Evolutionary conservation across 2,797 vertebrate species (phyloP), one percentile per base, ranked within the genome.

Genomic region (Erpetoichthys calabaricus): DNA sequence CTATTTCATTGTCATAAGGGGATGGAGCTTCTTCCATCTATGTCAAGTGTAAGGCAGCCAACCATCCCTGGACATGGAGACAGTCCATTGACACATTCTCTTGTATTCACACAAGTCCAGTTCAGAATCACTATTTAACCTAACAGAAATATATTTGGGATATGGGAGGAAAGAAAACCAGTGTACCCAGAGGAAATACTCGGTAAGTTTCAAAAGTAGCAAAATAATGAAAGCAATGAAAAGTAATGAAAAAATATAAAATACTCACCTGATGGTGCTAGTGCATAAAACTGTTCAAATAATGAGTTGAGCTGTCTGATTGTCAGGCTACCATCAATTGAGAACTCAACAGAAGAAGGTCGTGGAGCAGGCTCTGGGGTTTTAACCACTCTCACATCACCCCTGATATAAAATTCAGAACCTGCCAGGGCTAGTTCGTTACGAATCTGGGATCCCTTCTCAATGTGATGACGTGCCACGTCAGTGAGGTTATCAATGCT

Each of bases 401-500:
- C 73, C 42, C 79, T 85, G 52, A 96, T 65, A 56, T 79, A 92
- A 76, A 97, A 93, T 42, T 87, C 83, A 42, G 70, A 77, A 49
- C 82, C 63, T 69, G 76, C 80, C 75, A 97, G 77, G 51, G 77
- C 74, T 10, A 97, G 73, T 65, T 91, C 75, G n/a, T 85, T 69
- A 5, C 82, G 70, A 55, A 97, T 81, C 71, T 77, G 86, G 54
- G 70, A 68, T 9, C 72, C 76, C 50, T 69, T 72, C 77, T 94
- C 89, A 60, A 94, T 89, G 72, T 91, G 80, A 58, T 86, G 75
- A 41, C 78, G 72, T 51, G 81, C 79, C 62, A 94, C 70, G 7
- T 85, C 80, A 5, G 75, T 60, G 57, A 97, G 73, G 56, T 87
- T 85, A 52, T 92, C 85, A 65, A 97, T 75, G 65, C 93, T 98